These are phyloP conservation scores for Chelonus insularis DNA, from an alignment of 1,140 invertebrate genomes.

Conservation along the genomic window DNA sequence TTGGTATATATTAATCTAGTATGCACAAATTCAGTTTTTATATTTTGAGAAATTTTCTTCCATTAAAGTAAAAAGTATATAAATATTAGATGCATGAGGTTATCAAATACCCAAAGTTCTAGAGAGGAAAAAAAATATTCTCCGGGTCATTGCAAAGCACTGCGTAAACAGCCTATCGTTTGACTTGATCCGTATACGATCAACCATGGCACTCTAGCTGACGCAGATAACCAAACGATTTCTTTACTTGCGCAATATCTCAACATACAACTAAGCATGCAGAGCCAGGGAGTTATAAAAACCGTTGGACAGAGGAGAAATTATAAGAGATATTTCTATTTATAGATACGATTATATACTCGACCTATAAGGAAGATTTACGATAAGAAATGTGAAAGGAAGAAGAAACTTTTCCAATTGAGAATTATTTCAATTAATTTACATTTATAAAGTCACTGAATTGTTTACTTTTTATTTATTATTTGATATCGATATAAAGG, in stretches of 20 bases:
- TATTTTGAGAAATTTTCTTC: too few species aligned
- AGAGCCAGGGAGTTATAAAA: neutral
- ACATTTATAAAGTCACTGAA: neutral
- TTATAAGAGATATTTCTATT: slow-evolving; percentile 1
- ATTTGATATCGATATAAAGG: too few species aligned
- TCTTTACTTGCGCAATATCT: slow-evolving; percentile 21
- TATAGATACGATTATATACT: neutral
- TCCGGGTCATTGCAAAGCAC: slow-evolving; percentile 23
- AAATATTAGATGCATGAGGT: too few species aligned
- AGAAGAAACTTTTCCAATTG: neutral
- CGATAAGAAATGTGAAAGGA: slow-evolving; percentile 10
- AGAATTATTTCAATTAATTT: neutral
- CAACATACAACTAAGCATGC: neutral
- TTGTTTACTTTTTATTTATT: too few species aligned
- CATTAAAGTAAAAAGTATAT: too few species aligned
- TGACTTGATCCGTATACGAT: slow-evolving; percentile 1
- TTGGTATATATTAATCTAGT: too few species aligned
- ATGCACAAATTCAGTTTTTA: too few species aligned
- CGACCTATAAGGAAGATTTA: neutral
- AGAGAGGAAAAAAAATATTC: neutral
- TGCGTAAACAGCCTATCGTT: slow-evolving; percentile 24
- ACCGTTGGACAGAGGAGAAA: neutral
- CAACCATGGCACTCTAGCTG: neutral
- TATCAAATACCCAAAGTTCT: too few species aligned
- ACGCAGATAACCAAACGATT: slow-evolving; percentile 9